Percentiles rank a stretch among this genome's conserved stretches.
phyloP scores from a whole-genome alignment of 2,888 invertebrate genomes.

The Cosmia pyralina region DNA sequence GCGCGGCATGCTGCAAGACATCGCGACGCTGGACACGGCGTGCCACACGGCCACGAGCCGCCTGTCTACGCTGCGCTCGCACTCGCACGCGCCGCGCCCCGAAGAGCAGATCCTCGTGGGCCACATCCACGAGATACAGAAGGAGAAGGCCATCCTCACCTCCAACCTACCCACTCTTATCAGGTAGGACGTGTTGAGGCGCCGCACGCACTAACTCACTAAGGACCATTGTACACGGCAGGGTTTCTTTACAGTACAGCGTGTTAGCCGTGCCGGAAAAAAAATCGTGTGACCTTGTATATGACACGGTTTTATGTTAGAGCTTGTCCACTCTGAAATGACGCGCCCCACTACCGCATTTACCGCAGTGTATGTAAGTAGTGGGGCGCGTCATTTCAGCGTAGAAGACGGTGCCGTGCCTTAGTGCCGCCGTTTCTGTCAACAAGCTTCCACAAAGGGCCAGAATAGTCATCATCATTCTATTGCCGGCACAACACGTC shows the following conservation, averaged over 20 bases:
- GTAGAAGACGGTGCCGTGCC: too few relatives aligned
- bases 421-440: too few relatives aligned
- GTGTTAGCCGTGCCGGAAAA: background rate
- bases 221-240: background rate
- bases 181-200: constrained; percentile 67
- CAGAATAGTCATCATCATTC: too few relatives aligned
- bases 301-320: too few relatives aligned
- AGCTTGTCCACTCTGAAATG: too few relatives aligned
- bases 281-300: too few relatives aligned
- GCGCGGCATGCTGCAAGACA: constrained; percentile 96
- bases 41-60: constrained; percentile 95
- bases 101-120: constrained; percentile 94
- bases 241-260: background rate
- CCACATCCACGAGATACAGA: constrained; percentile 95
- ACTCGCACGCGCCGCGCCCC: constrained; percentile 88
- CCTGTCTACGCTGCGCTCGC: constrained; percentile 93
- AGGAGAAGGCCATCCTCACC: constrained; percentile 95
- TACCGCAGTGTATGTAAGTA: too few relatives aligned
- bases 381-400: too few relatives aligned
- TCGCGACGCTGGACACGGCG: constrained; percentile 96
- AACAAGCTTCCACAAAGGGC: too few relatives aligned
- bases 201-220: background rate
- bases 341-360: too few relatives aligned
- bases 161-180: constrained; percentile 95
- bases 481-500: background rate